Conservation (phyloP, 2,113 vertebrate species). For the Pheucticus melanocephalus region DNA sequence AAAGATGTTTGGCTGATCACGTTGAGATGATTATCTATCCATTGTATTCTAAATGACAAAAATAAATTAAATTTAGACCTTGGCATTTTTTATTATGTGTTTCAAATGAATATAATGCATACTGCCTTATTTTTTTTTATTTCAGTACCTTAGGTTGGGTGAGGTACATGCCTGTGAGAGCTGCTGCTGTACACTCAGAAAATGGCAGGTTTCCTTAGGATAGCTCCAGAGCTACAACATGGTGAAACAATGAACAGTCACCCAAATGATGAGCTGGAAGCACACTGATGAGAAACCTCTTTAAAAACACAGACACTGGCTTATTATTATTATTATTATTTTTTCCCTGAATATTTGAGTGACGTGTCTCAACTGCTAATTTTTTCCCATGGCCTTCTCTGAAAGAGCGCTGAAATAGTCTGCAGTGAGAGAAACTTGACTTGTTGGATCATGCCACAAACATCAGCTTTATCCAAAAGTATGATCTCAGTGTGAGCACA, state of each 20-base stretch:
- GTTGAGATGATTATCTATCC: slow-evolving; percentile 98
- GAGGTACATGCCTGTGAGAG: slow-evolving; percentile 60
- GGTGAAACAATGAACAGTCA: slow-evolving; percentile 31
- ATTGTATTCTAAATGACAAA: slow-evolving; percentile 99
- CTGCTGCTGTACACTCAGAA: slow-evolving; percentile 45
- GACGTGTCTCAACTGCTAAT: not conserved
- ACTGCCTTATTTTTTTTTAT: slow-evolving; percentile 38
- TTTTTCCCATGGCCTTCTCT: not conserved
- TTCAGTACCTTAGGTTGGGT: slow-evolving; percentile 62
- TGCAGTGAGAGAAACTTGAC: not conserved
- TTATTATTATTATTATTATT: not conserved
- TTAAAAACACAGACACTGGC: not conserved
- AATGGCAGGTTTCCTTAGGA: slow-evolving; percentile 63
- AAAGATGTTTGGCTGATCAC: slow-evolving; percentile 99
- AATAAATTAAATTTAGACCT: slow-evolving; percentile 98
- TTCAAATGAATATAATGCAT: slow-evolving; percentile 81
- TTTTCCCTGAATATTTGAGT: not conserved
- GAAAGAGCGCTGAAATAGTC: not conserved
- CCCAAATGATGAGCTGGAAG: not conserved
- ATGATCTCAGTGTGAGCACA: not conserved
- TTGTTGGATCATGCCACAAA: not conserved
- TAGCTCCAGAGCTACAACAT: not conserved
- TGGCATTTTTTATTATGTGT: slow-evolving; percentile 85
- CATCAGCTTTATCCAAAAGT: not conserved
- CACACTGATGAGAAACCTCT: not conserved